Evolutionary conservation across 2,888 invertebrate genomes (phyloP), one percentile per base, ranked within the genome.

Genomic region (Choristoneura rosaceana): DNA sequence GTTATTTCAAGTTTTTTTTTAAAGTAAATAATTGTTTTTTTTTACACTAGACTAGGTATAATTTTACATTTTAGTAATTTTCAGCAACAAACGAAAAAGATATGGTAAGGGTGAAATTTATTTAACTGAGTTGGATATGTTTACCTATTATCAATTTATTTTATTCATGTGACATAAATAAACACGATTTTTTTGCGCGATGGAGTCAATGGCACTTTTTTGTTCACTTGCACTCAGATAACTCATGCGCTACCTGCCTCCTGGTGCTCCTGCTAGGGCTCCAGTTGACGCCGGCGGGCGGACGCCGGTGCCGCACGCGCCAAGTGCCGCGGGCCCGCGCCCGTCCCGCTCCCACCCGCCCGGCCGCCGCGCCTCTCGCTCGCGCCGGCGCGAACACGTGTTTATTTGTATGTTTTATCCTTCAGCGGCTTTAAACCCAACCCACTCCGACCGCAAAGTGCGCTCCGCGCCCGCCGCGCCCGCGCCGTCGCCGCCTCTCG

Each of bases 391-490:
- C 94, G 94, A 95, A 95, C 95, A 95, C 94, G 93, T 94, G 95
- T 95, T 94, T 94, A 94, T 93, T 93, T 94, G 94, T 93, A 94
- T 94, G 93, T 94, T 95, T 93, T 94, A 91, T 95, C 95, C 95
- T 95, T 95, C 95, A 95, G 95, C 94, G 94, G 94, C 95, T 94
- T 95, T 94, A 95, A 94, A 95, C 95, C 95, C 95, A 93, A 95
- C 95, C 95, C 95, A 95, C 95, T 92, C 91, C 92, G 95, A 95
- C 96, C 96, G 94, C 96, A 95, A 95, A 95, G 94, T 93, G 91
- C 95, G 93, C 93, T 91, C 92, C 90, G 88, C 92, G 88, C 93
- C 94, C 93, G 90, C 95, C 94, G 95, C 94, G 92, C 94, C 95
- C 92, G 89, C 90, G 88, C 90, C 88, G 89, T 87, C 90, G 89